phyloP scores from a whole-genome alignment of 92 coral and sea anemone genomes.

The Porites rus region DNA sequence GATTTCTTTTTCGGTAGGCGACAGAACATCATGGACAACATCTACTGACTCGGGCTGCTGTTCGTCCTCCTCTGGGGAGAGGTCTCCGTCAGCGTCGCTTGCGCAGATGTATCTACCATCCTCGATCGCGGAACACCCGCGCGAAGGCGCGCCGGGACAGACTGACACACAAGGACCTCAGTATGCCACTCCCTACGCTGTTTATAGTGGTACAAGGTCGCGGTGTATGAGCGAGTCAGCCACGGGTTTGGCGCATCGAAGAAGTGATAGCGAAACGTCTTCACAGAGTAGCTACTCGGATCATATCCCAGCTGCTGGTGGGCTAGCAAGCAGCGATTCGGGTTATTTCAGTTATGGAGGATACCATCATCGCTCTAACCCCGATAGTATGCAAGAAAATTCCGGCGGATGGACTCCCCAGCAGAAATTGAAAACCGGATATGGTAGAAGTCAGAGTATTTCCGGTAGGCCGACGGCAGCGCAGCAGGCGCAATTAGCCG shows the following conservation, averaged over 20 bases:
- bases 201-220: slow-evolving; percentile 53
- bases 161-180: slow-evolving; percentile 58
- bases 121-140: slow-evolving; percentile 68
- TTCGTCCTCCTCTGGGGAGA: slow-evolving; percentile 87
- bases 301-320: slow-evolving; percentile 65
- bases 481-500: slow-evolving; percentile 87
- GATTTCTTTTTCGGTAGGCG: slow-evolving; percentile 29
- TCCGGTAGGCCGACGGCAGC: slow-evolving; percentile 89
- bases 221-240: slow-evolving; percentile 91
- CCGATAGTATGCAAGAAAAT: slow-evolving; percentile 76
- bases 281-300: slow-evolving; percentile 91
- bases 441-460: slow-evolving; percentile 84
- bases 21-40: slow-evolving; percentile 91
- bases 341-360: slow-evolving; percentile 88
- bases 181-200: slow-evolving; percentile 86
- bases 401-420: slow-evolving; percentile 71
- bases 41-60: slow-evolving; percentile 93
- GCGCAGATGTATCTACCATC: slow-evolving; percentile 85
- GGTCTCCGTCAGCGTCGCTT: slow-evolving; percentile 88
- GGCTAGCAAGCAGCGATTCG: slow-evolving; percentile 77
- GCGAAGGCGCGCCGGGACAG: slow-evolving; percentile 3
- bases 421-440: slow-evolving; percentile 66
- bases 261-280: slow-evolving; percentile 84
- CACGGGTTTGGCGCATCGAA: slow-evolving; percentile 61
- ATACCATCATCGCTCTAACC: slow-evolving; percentile 67